These are phyloP conservation scores for Falco berigora DNA, from an alignment of 2,797 vertebrate species.

Conservation along the genomic window DNA sequence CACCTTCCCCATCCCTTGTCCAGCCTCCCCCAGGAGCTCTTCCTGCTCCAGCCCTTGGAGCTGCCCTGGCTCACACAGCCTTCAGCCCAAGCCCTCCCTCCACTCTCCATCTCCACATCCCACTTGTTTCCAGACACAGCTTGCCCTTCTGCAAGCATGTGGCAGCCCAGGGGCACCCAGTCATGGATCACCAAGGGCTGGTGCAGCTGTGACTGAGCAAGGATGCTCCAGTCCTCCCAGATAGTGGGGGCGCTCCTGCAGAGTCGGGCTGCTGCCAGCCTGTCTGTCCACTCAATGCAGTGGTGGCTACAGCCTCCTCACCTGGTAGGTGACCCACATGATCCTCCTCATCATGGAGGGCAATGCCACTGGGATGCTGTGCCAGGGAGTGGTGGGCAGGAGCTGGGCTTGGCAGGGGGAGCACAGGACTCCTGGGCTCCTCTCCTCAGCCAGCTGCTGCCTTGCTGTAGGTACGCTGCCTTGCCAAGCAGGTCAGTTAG, in stretches of 20 bases:
- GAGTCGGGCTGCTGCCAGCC: neutral
- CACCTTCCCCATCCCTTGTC: neutral
- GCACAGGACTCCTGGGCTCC: neutral
- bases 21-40: neutral
- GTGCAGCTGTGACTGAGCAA: neutral
- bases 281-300: neutral
- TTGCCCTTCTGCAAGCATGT: accelerated
- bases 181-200: neutral
- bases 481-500: slow-evolving; percentile 52
- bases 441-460: neutral
- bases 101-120: neutral
- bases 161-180: neutral
- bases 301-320: neutral
- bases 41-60: neutral
- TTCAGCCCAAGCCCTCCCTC: neutral
- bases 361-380: neutral
- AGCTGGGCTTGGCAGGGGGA: neutral
- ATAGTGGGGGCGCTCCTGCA: accelerated
- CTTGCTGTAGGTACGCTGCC: neutral
- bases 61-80: neutral
- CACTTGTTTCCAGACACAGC: neutral
- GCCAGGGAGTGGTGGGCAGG: neutral
- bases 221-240: neutral
- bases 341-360: neutral
- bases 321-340: neutral